Conservation (phyloP, 2,113 vertebrate genomes). For the Calyptommatus sinebrachiatus region DNA sequence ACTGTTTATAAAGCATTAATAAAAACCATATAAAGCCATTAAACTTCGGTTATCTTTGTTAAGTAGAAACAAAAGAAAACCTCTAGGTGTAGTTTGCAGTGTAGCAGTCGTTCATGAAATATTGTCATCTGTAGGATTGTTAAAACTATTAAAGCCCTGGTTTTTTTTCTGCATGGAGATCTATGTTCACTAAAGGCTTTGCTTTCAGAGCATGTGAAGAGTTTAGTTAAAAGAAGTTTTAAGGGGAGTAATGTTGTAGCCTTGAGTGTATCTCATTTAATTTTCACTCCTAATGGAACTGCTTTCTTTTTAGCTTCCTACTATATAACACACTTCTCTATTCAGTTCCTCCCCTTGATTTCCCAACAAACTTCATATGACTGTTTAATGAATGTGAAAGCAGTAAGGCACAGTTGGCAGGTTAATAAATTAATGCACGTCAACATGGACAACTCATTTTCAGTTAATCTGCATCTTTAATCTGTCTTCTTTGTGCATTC, state of each 20-base stretch:
- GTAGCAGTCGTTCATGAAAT: too few relatives aligned
- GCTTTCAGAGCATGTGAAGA: too few relatives aligned
- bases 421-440: conserved; percentile 45
- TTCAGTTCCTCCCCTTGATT: conserved; percentile 1
- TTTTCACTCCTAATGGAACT: conserved; percentile 12
- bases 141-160: too few relatives aligned
- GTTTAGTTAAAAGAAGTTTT: not conserved
- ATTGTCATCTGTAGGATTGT: too few relatives aligned
- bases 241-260: not conserved
- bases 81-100: too few relatives aligned
- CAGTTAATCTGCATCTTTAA: conserved; percentile 49
- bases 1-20: too few relatives aligned
- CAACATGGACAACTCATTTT: conserved; percentile 50
- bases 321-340: not conserved
- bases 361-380: conserved; percentile 23
- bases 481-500: conserved; percentile 42
- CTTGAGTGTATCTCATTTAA: not conserved
- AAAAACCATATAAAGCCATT: too few relatives aligned
- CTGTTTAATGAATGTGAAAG: conserved; percentile 39
- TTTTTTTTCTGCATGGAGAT: too few relatives aligned
- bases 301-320: not conserved
- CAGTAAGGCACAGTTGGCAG: conserved; percentile 39
- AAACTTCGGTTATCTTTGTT: too few relatives aligned
- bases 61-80: too few relatives aligned
- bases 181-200: too few relatives aligned